Percentiles rank a stretch among this genome's conserved stretches.
Conservation (phyloP, 2,797 vertebrate species). For the Clarias laeviceps region DNA sequence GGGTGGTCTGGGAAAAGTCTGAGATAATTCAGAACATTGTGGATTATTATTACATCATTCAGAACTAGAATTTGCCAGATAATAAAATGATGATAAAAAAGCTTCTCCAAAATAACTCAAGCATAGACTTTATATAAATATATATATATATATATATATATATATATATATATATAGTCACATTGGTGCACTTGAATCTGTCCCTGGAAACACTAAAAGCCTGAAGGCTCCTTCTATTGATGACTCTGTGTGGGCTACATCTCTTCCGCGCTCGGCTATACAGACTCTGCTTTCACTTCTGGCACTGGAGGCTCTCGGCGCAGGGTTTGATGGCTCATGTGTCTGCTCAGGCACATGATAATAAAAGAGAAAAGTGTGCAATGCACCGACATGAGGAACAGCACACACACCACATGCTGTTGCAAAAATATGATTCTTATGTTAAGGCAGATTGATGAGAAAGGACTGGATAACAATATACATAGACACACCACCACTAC, state of each 20-base stretch:
- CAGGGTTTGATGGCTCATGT: slow-evolving; percentile 32
- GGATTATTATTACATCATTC: neutral
- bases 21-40: neutral
- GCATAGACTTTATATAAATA: neutral
- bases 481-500: neutral
- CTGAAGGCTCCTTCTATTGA: slow-evolving; percentile 8
- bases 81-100: neutral
- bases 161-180: neutral
- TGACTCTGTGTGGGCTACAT: slow-evolving; percentile 28
- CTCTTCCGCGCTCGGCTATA: slow-evolving; percentile 7
- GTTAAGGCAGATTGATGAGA: slow-evolving; percentile 15
- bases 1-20: neutral
- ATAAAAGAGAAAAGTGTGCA: slow-evolving; percentile 25
- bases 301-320: slow-evolving; percentile 35
- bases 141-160: neutral
- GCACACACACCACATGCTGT: slow-evolving; percentile 6
- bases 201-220: slow-evolving; percentile 6
- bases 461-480: slow-evolving; percentile 18
- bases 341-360: slow-evolving; percentile 35
- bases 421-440: slow-evolving; percentile 37
- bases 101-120: neutral
- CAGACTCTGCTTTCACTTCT: slow-evolving; percentile 44
- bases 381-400: neutral
- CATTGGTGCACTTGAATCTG: neutral
- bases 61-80: neutral